Evolutionary conservation across 1,140 invertebrate genomes (phyloP), one percentile per base, ranked within the genome.

Genomic region (Bombyx mandarina): DNA sequence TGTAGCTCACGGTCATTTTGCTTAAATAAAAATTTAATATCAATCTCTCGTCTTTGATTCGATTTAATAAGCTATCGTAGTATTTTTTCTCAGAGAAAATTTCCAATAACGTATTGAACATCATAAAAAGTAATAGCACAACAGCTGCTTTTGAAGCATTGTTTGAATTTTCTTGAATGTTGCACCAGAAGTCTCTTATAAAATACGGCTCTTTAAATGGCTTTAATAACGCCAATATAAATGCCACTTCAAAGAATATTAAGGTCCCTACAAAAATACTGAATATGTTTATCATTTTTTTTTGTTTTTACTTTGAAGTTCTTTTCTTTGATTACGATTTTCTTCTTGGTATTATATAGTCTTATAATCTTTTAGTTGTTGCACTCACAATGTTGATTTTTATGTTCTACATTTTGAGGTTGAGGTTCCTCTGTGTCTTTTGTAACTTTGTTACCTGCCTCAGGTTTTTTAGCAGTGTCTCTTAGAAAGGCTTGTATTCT

Each of bases 261-360:
- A 72, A 43, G 7, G 53, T 46, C 26, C 64, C 64, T 4, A 67
- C 22, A 9, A 73, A 43, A 12, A 61, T 52, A 54, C 66, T 73
- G 54, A 76, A 80, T 22, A 77, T 52, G 54, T 77, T 77, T 18
- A 78, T 72, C 77, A 73, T 79, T 58, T 69, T 69, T 1, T 52
- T n/a, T 6, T 22, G 43, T 35, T 63, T 61, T 49, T 52, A 2
- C 8, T 55, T 56, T 64, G 48, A 60, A 47, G n/a, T 52, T 49
- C 9, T 60, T 60, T 54, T 18, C 12, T 18, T 18, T 18, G 12
- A 18, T 51, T 51, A 45, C 10, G 45, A 42, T n/a, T 12, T 46
- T 50, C 8, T 56, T 51, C 18, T 50, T 18, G 42, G 43, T 56
- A 18, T 56, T 35, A 18, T 18, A 9, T 22, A 46, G 44, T 60